These are phyloP conservation scores for Spermophilus dauricus DNA, from an alignment of 2,113 vertebrate genomes.

Conservation along the genomic window DNA sequence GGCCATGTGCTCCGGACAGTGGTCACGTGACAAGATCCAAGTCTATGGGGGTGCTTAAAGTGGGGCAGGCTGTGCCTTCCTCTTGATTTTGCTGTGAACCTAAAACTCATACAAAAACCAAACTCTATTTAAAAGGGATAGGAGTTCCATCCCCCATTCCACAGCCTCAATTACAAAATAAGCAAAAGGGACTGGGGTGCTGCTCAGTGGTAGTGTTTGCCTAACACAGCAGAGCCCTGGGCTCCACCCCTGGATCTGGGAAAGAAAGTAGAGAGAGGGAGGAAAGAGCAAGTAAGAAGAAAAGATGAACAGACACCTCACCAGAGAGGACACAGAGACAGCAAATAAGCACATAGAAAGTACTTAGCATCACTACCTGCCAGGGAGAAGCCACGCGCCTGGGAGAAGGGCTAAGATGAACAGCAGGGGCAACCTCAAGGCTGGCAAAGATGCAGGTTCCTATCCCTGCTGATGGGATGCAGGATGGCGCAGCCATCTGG, in stretches of 20 bases:
- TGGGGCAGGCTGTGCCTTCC: not conserved
- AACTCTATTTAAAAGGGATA: not conserved
- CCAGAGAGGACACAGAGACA: not conserved
- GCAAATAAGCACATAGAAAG: too few relatives aligned
- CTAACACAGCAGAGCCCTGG: not conserved
- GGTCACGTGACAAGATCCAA: too few relatives aligned
- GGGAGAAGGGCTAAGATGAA: not conserved
- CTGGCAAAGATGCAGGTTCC: not conserved
- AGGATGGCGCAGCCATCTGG: too few relatives aligned
- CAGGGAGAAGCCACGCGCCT: not conserved
- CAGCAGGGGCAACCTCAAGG: not conserved
- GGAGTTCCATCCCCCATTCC: fast-evolving
- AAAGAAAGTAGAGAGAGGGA: not conserved
- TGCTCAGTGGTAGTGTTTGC: not conserved
- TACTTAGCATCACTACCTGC: too few relatives aligned
- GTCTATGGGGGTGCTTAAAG: not conserved
- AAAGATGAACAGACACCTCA: not conserved
- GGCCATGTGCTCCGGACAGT: too few relatives aligned
- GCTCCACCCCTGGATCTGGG: not conserved
- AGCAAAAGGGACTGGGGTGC: too few relatives aligned
- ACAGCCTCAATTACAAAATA: not conserved
- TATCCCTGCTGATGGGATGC: not conserved
- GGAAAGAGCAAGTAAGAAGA: not conserved
- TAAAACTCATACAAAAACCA: not conserved
- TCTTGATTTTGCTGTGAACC: not conserved